phyloP scores from a whole-genome alignment of 1,140 invertebrate species.

The Drosophila simulans region DNA sequence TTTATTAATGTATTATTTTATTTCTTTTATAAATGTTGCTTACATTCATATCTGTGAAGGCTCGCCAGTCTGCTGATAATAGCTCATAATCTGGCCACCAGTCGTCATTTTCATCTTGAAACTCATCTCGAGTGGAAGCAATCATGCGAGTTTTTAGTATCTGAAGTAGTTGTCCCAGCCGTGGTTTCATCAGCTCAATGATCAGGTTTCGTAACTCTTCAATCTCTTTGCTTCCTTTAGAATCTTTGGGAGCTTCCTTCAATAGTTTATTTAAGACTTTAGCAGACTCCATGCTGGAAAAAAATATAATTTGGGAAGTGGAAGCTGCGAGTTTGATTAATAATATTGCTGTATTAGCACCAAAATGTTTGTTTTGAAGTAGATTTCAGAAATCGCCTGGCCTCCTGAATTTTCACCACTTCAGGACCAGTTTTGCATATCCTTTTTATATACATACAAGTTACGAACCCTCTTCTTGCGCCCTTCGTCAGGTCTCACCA shows the following conservation, averaged over 20 bases:
- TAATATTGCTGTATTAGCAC: background rate
- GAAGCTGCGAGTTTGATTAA: background rate
- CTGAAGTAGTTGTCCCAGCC: conserved; percentile 1
- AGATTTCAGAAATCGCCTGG: background rate
- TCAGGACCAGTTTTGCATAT: background rate
- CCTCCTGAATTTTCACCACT: background rate
- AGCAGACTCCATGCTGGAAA: conserved; percentile 15
- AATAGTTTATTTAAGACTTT: conserved; percentile 19
- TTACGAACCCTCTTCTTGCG: too few species aligned
- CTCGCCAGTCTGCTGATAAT: conserved; percentile 11
- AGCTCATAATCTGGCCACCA: conserved; percentile 59
- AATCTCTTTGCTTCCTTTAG: conserved; percentile 1
- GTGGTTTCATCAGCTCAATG: conserved; percentile 42
- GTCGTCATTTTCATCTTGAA: conserved; percentile 3
- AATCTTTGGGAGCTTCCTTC: background rate
- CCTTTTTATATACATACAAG: background rate
- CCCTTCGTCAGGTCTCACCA: too few species aligned
- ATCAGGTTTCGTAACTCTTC: conserved; percentile 24
- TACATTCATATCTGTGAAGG: conserved; percentile 55
- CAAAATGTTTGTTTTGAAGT: background rate
- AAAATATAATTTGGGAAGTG: background rate
- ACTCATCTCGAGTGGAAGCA: conserved; percentile 12
- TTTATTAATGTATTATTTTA: background rate
- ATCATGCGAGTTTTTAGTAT: conserved; percentile 28
- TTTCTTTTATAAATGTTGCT: background rate